Percentiles rank a stretch among this genome's conserved stretches.
Conservation (phyloP, 2,888 invertebrate genomes). For the Callosobruchus maculatus region DNA sequence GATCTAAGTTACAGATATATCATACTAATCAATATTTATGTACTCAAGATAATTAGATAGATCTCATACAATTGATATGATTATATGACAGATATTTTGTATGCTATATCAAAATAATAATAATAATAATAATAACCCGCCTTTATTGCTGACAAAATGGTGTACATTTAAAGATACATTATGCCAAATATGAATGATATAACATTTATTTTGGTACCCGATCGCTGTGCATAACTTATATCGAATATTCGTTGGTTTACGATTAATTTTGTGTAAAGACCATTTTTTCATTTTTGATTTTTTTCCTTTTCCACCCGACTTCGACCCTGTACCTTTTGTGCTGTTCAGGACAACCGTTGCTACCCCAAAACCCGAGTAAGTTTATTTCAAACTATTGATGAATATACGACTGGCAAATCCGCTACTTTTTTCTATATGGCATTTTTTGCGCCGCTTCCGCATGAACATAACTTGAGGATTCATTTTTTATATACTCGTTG, state of each 20-base stretch:
- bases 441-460: not conserved
- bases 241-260: not conserved
- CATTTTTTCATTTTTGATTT: slow-evolving; percentile 39
- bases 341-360: slow-evolving; percentile 40
- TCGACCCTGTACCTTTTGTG: slow-evolving; percentile 33
- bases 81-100: too few relatives aligned
- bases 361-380: slow-evolving; percentile 47
- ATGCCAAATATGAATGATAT: too few relatives aligned
- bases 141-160: too few relatives aligned
- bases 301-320: slow-evolving; percentile 33
- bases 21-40: too few relatives aligned
- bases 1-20: too few relatives aligned
- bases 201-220: too few relatives aligned
- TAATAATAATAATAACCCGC: too few relatives aligned
- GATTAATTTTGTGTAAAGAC: not conserved
- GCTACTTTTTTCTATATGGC: not conserved
- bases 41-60: too few relatives aligned
- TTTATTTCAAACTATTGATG: slow-evolving; percentile 14
- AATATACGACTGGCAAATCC: not conserved
- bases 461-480: not conserved
- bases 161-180: too few relatives aligned
- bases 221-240: not conserved
- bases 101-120: too few relatives aligned
- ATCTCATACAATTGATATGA: too few relatives aligned
- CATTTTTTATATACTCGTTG: not conserved